phyloP scores from a whole-genome alignment of 2,113 vertebrate genomes.

The Australoheros scitulus region DNA sequence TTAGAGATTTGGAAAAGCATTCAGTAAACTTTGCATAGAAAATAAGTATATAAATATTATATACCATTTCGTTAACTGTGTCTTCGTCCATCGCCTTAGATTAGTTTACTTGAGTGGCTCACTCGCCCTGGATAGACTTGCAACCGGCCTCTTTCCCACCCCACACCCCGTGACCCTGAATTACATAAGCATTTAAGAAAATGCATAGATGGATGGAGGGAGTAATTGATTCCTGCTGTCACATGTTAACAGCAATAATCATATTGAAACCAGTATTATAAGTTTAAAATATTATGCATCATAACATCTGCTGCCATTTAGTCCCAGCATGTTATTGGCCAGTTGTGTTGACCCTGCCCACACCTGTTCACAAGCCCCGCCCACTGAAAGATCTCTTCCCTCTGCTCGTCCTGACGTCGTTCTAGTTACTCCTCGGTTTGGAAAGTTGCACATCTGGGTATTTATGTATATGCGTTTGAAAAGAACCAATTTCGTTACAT shows the following conservation, averaged over 20 bases:
- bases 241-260: background rate
- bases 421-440: background rate
- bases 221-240: background rate
- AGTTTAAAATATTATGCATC: background rate
- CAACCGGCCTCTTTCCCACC: no score
- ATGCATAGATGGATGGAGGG: background rate
- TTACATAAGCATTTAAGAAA: no score
- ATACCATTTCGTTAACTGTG: background rate
- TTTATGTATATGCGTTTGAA: fast-evolving
- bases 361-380: conserved; percentile 29
- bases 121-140: fast-evolving
- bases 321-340: background rate
- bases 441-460: fast-evolving
- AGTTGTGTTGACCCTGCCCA: conserved; percentile 20
- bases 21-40: fast-evolving
- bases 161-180: no score
- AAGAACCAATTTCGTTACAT: fast-evolving
- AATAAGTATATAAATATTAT: background rate
- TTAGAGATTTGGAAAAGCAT: background rate
- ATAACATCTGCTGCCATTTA: background rate
- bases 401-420: background rate
- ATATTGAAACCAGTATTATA: background rate
- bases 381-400: background rate
- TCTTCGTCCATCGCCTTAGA: background rate
- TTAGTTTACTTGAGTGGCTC: background rate